Conservation (phyloP, 1,140 invertebrate species). For the Papilio glaucus region DNA sequence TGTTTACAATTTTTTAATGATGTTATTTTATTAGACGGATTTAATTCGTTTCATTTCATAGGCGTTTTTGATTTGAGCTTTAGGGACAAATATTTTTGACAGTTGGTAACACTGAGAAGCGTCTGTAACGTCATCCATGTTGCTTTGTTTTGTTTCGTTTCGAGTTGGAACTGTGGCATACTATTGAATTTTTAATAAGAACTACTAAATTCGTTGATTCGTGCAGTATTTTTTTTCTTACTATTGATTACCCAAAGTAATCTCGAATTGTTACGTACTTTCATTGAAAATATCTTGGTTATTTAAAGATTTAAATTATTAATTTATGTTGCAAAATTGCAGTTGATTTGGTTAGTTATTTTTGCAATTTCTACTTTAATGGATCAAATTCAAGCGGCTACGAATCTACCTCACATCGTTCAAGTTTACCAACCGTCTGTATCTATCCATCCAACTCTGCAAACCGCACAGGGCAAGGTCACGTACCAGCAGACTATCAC, state of each 20-base stretch:
- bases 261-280: background rate
- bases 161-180: conserved; percentile 58
- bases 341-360: background rate
- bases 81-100: no score
- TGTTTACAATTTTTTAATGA: no score
- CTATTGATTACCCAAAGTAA: background rate
- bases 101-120: no score
- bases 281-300: background rate
- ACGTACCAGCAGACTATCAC: conserved; percentile 66
- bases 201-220: background rate
- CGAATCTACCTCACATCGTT: conserved; percentile 64
- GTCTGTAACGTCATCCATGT: background rate
- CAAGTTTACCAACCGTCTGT: conserved; percentile 68
- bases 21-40: no score
- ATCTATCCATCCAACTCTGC: conserved; percentile 60
- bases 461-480: conserved; percentile 61
- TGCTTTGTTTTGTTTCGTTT: conserved; percentile 52
- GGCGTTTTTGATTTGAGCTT: no score
- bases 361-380: conserved; percentile 44
- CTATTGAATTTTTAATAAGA: conserved; percentile 42
- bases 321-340: conserved; percentile 21
- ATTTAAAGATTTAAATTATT: background rate
- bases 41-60: no score
- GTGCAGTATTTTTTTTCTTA: background rate
- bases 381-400: conserved; percentile 62